Evolutionary conservation across 1,140 invertebrate genomes (phyloP).

Genomic region (Drosophila miranda): DNA sequence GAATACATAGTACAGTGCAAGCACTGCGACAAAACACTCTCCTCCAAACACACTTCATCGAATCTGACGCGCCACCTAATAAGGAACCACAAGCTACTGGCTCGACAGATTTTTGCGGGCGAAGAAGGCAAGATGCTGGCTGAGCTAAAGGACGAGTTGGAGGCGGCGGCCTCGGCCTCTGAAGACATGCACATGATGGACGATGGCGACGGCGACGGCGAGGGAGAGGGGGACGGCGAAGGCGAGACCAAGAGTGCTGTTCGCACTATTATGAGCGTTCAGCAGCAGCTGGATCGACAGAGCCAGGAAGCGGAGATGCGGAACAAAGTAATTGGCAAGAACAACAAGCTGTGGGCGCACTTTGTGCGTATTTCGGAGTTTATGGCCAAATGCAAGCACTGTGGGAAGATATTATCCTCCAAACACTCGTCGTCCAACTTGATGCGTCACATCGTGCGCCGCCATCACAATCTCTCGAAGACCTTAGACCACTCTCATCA

Average conservation of each 20-base stretch:
- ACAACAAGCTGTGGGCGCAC: slow-evolving; percentile 73
- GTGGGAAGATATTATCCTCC: slow-evolving; percentile 67
- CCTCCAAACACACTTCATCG: slow-evolving; percentile 69
- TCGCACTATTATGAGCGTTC: slow-evolving; percentile 54
- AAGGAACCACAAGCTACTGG: slow-evolving; percentile 62
- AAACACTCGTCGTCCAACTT: slow-evolving; percentile 73
- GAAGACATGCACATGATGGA: slow-evolving; percentile 52
- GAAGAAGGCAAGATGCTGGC: slow-evolving; percentile 71
- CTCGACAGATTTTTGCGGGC: slow-evolving; percentile 58
- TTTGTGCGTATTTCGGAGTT: slow-evolving; percentile 69
- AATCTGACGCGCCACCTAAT: slow-evolving; percentile 73
- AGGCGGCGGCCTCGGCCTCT: slow-evolving; percentile 52
- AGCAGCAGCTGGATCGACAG: slow-evolving; percentile 48
- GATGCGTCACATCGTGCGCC: slow-evolving; percentile 66
- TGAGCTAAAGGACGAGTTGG: slow-evolving; percentile 59
- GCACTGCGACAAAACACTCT: slow-evolving; percentile 71
- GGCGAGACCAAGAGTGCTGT: slow-evolving; percentile 63
- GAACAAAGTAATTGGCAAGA: slow-evolving; percentile 70
- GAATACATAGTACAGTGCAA: slow-evolving; percentile 75
- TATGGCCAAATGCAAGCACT: slow-evolving; percentile 71
- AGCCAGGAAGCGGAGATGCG: slow-evolving; percentile 39
- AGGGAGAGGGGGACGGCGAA: slow-evolving; percentile 27
- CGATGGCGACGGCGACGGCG: neutral
- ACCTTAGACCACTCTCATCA: slow-evolving; percentile 61
- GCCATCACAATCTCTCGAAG: slow-evolving; percentile 66